A percentile compares a stretch with the other conserved stretches of the same genome.
phyloP scores from a whole-genome alignment of 2,113 vertebrate species.

The Protomyctophum bolini region DNA sequence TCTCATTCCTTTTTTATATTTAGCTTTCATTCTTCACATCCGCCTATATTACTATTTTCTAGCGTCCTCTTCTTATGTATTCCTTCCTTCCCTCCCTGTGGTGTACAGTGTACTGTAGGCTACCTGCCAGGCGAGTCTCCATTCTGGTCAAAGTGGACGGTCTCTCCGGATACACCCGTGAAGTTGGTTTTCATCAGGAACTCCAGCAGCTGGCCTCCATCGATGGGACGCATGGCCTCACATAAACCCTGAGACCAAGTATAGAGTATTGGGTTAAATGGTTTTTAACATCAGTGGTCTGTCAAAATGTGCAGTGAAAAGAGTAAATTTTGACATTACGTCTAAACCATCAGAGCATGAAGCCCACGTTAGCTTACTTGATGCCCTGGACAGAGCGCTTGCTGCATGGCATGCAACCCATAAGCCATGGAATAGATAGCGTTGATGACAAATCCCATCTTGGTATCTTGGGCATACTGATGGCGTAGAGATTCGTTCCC shows the following conservation, averaged over 20 bases:
- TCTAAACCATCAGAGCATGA: no score
- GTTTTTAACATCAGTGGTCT: no score
- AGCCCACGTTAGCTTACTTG: slow-evolving; percentile 45
- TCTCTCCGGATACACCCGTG: slow-evolving; percentile 92
- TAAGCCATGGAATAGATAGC: slow-evolving; percentile 98
- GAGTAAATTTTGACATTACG: no score
- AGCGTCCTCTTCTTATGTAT: no score
- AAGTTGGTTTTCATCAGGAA: slow-evolving; percentile 98
- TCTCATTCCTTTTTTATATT: not conserved
- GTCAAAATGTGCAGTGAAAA: no score
- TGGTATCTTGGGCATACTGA: slow-evolving; percentile 95
- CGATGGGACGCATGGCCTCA: slow-evolving; percentile 92
- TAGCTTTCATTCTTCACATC: no score
- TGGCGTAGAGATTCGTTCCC: slow-evolving; percentile 90
- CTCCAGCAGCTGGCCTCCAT: slow-evolving; percentile 92
- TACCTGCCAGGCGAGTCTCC: slow-evolving; percentile 97
- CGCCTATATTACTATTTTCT: no score
- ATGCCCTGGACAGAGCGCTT: slow-evolving; percentile 86
- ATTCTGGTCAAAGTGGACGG: slow-evolving; percentile 93
- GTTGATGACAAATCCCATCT: slow-evolving; percentile 99
- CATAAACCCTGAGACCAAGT: slow-evolving; percentile 82
- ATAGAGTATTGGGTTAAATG: no score
- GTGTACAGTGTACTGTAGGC: slow-evolving; percentile 11
- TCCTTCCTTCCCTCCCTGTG: no score
- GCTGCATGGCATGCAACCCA: slow-evolving; percentile 96